Base-by-base conservation (phyloP, 1,140 invertebrate genomes). In the Coelopa frigida region DNA sequence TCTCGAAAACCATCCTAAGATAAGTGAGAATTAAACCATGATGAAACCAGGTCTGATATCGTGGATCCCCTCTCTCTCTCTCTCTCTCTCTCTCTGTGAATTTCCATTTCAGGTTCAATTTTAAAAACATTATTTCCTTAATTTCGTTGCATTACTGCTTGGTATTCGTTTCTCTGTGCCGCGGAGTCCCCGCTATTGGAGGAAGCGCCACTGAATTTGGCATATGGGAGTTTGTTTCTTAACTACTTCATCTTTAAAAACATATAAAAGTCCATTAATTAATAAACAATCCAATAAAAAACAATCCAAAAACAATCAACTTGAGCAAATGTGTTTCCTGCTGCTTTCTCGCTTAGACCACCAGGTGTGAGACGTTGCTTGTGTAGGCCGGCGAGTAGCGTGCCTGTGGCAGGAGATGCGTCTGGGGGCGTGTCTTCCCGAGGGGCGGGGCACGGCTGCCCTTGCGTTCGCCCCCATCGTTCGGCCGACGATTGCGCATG, bases 291-390 rank as follows among this genome's bases (percentile, higher is more conserved):
- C 10, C 14, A 12, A 42, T 29, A 20, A 15, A 11, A 29, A 17
- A 40, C 1, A 10, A 37, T 20, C 18, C 7, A 29, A 29, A 37
- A 20, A 14, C 14, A n/a, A 20, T 37, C 10, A 4, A 37, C 12
- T 40, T 5, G 22, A 23, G n/a, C 2, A 2, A 40, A 12, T 1
- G 18, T 44, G 20, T 17, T 27, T 42, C 22, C 1, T 12, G 32
- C 40, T 20, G 24, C n/a, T 42, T 41, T n/a, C 11, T 24, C 29
- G 23, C 51, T 74, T 78, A 82, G 60, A 82, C 78, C 51, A 82
- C 78, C 35, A 82, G 67, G 64, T 82, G 80, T 20, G 80, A 81
- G 4, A 82, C 80, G 58, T 82, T 78, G 43, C 77, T 76, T 12
- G 80, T 80, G 54, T 81, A 81, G 3, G 77, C 78, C 5, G 79